These are phyloP conservation scores for Trichosurus vulpecula DNA, from an alignment of 2,797 vertebrate species.

Conservation along the genomic window DNA sequence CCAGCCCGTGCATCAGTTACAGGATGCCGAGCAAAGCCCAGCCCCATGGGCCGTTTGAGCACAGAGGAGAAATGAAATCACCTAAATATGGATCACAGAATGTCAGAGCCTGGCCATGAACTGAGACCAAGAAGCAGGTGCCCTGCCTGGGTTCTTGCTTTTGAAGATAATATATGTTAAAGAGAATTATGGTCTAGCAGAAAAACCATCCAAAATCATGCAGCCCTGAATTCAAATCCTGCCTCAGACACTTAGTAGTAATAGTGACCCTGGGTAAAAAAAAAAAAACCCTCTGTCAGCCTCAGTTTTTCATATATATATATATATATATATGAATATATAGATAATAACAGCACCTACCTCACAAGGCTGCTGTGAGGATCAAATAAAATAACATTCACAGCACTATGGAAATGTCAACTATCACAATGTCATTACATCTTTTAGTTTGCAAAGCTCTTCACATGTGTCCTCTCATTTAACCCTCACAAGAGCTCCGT, in stretches of 20 bases:
- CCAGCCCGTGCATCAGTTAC: neutral
- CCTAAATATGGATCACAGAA: neutral
- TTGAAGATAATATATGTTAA: neutral
- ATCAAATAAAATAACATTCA: neutral
- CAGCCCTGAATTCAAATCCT: neutral
- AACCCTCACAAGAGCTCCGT: neutral
- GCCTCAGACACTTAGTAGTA: neutral
- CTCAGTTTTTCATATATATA: neutral
- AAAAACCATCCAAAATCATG: neutral
- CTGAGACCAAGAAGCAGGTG: neutral
- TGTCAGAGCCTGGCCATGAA: neutral
- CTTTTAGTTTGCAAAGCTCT: neutral
- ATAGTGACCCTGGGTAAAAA: neutral
- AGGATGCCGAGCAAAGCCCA: neutral
- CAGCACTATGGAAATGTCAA: neutral
- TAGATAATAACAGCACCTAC: neutral
- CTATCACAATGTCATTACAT: neutral
- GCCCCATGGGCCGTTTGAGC: neutral
- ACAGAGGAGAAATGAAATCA: neutral
- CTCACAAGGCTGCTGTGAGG: neutral
- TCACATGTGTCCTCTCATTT: neutral
- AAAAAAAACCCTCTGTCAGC: neutral
- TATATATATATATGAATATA: no score
- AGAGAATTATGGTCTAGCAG: neutral
- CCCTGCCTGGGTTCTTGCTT: neutral